Evolutionary conservation across 1,140 invertebrate species (phyloP).

Genomic region (Drosophila grimshawi): DNA sequence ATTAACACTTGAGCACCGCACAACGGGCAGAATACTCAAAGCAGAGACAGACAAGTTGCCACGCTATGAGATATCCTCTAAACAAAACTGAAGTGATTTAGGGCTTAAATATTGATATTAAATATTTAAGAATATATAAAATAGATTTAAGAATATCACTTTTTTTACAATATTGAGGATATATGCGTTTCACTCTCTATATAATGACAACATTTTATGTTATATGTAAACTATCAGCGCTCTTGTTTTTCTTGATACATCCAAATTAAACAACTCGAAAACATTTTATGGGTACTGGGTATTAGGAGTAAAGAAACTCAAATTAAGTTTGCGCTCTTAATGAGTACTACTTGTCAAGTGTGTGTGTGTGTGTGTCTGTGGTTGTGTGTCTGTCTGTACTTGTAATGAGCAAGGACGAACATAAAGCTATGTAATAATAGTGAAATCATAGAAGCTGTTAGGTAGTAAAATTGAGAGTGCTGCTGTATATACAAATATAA

Average conservation of each 20-base stretch:
- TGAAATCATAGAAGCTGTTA: constrained; percentile 13
- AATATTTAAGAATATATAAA: too few relatives aligned
- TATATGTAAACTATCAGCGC: too few relatives aligned
- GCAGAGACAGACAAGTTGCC: background rate
- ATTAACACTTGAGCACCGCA: constrained; percentile 56
- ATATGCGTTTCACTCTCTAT: too few relatives aligned
- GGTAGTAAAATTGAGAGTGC: background rate
- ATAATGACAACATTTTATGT: too few relatives aligned
- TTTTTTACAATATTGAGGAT: too few relatives aligned
- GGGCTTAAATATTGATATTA: background rate
- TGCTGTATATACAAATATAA: too few relatives aligned
- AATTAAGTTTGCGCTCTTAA: constrained; percentile 56
- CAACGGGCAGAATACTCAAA: constrained; percentile 25
- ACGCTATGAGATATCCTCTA: background rate
- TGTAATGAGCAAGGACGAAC: constrained; percentile 26
- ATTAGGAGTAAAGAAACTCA: constrained; percentile 11
- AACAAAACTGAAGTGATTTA: too few relatives aligned
- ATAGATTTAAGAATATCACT: too few relatives aligned
- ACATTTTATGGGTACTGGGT: background rate
- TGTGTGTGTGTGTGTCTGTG: background rate
- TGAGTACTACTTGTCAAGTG: constrained; percentile 36
- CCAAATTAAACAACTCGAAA: background rate
- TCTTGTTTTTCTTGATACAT: too few relatives aligned
- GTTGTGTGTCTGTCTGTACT: background rate
- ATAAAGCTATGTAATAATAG: constrained; percentile 40